Percentiles rank a stretch among this genome's conserved stretches.
phyloP scores from a whole-genome alignment of 2,797 vertebrate genomes.

The Muscicapa striata region DNA sequence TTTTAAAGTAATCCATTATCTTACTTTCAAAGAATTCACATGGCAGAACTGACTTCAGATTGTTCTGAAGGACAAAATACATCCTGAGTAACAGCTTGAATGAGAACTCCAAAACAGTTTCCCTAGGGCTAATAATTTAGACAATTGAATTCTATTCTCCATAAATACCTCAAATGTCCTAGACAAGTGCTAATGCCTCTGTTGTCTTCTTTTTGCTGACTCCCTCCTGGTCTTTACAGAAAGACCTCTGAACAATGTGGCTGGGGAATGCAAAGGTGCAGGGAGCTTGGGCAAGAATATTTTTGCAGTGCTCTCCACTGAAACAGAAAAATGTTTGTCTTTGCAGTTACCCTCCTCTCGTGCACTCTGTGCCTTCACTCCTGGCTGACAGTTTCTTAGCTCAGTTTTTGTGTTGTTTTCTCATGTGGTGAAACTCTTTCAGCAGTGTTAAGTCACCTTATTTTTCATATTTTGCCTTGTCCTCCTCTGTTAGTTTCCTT shows the following conservation, averaged over 20 bases:
- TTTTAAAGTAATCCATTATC: neutral
- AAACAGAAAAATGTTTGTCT: neutral
- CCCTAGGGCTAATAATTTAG: neutral
- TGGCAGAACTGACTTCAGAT: neutral
- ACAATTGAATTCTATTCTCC: neutral
- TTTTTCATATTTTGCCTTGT: neutral
- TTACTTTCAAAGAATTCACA: neutral
- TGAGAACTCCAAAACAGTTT: constrained; percentile 16
- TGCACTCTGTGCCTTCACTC: neutral
- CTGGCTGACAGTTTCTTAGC: neutral
- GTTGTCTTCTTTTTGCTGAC: neutral
- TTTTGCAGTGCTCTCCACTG: neutral
- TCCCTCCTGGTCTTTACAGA: neutral
- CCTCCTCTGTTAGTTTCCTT: neutral
- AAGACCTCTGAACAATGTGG: neutral
- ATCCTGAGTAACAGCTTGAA: constrained; percentile 3
- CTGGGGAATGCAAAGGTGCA: neutral
- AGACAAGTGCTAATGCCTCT: neutral
- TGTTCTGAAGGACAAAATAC: neutral
- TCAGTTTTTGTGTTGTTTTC: neutral
- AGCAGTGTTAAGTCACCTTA: neutral
- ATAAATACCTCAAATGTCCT: neutral
- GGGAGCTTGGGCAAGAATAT: neutral
- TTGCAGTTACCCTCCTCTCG: rapidly evolving
- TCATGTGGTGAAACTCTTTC: neutral